Percentiles rank a stretch among this genome's conserved stretches.
These are phyloP conservation scores for Eristalinus aeneus DNA, from an alignment of 2,888 invertebrate genomes.

Conservation along the genomic window DNA sequence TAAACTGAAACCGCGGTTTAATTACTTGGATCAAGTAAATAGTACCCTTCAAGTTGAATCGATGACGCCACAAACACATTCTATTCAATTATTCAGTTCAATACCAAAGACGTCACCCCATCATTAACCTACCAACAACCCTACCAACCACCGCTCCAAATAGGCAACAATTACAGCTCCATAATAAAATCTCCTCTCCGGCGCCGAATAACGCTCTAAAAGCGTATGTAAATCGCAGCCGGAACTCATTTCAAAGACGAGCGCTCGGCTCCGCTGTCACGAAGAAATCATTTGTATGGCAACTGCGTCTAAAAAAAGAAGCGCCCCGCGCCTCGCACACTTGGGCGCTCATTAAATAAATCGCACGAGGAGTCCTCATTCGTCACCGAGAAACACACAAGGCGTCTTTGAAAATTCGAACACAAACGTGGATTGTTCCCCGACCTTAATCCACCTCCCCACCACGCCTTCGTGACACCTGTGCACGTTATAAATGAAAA, in stretches of 20 bases:
- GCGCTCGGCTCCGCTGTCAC: neutral
- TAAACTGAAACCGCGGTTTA: too few species aligned
- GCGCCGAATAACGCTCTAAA: neutral
- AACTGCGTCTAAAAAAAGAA: neutral
- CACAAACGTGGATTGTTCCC: neutral
- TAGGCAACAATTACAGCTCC: neutral
- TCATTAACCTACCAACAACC: neutral
- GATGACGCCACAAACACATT: too few species aligned
- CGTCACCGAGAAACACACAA: neutral
- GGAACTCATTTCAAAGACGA: neutral
- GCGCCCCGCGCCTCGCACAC: neutral
- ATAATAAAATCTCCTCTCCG: neutral
- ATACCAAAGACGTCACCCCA: neutral
- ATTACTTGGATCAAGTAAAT: too few species aligned
- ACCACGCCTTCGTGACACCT: neutral
- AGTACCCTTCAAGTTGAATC: too few species aligned
- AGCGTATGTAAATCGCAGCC: neutral
- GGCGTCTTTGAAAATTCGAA: neutral
- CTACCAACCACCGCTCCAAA: neutral
- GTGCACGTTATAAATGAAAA: neutral
- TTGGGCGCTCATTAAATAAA: neutral
- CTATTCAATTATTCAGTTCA: neutral
- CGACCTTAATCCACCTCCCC: neutral
- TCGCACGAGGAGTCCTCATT: neutral
- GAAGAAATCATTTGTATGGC: neutral